Conservation (phyloP, 2,888 invertebrate species). For the Acanthosepion lycidas region DNA sequence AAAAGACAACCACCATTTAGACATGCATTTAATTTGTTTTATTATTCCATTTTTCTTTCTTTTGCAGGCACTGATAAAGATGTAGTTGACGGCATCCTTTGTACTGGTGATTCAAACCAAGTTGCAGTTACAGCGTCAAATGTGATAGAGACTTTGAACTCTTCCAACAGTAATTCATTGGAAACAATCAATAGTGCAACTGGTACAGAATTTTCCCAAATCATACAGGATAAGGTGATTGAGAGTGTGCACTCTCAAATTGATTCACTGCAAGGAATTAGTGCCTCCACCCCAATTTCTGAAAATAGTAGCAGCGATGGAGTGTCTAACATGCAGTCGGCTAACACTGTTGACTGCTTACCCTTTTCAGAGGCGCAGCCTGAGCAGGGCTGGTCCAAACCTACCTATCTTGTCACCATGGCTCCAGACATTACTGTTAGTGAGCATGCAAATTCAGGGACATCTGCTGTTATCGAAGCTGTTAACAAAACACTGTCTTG, state of each 20-base stretch:
- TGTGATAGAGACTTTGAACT: conserved; percentile 51
- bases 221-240: conserved; percentile 48
- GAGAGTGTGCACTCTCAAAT: conserved; percentile 52
- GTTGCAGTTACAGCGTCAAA: conserved; percentile 55
- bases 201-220: conserved; percentile 51
- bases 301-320: conserved; percentile 35
- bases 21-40: not conserved
- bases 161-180: conserved; percentile 46
- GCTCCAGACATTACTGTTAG: not conserved
- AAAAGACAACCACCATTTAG: no score
- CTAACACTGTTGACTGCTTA: not conserved
- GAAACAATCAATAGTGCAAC: conserved; percentile 54
- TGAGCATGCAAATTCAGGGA: not conserved
- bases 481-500: not conserved
- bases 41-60: not conserved
- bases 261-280: conserved; percentile 50
- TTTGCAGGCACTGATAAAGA: conserved; percentile 61
- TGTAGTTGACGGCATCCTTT: conserved; percentile 25
- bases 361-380: not conserved
- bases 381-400: not conserved
- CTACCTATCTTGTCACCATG: not conserved
- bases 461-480: not conserved
- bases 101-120: conserved; percentile 23
- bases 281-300: not conserved
- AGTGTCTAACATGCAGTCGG: conserved; percentile 7